Evolutionary conservation across 2,888 invertebrate genomes (phyloP).

Genomic region (Tetragonisca angustula): DNA sequence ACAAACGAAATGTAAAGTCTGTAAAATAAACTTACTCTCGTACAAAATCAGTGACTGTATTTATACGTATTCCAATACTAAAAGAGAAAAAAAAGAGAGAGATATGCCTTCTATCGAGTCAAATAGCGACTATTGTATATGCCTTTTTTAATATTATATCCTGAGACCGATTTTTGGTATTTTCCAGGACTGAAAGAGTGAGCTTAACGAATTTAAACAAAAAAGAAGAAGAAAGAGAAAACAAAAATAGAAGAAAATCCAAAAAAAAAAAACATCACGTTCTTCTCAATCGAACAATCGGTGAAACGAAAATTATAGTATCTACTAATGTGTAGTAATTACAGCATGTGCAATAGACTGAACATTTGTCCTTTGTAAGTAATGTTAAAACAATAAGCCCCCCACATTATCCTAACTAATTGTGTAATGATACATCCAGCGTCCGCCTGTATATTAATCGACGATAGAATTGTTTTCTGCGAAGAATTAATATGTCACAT

Average conservation of each 20-base stretch:
- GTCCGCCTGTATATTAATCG: conserved; percentile 59
- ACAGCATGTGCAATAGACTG: conserved; percentile 66
- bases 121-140: conserved; percentile 57
- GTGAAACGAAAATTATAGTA: conserved; percentile 47
- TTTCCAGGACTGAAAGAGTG: conserved; percentile 58
- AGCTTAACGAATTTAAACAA: conserved; percentile 52
- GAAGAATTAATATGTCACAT: conserved; percentile 43
- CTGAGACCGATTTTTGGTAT: conserved; percentile 41
- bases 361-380: conserved; percentile 62
- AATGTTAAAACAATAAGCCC: conserved; percentile 58
- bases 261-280: conserved; percentile 21
- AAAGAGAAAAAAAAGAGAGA: conserved; percentile 12
- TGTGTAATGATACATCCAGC: conserved; percentile 61
- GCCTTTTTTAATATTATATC: conserved; percentile 47
- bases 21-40: conserved; percentile 60
- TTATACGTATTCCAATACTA: conserved; percentile 53
- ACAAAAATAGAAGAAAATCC: neutral
- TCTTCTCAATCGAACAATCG: conserved; percentile 42
- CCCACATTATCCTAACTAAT: conserved; percentile 66
- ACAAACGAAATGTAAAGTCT: conserved; percentile 50
- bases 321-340: conserved; percentile 54
- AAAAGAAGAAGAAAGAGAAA: neutral
- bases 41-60: conserved; percentile 59
- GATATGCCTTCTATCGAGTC: conserved; percentile 58
- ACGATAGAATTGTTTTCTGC: conserved; percentile 58